Base-by-base conservation (phyloP, 2,113 vertebrate genomes). In the Platycercus adscitus region DNA sequence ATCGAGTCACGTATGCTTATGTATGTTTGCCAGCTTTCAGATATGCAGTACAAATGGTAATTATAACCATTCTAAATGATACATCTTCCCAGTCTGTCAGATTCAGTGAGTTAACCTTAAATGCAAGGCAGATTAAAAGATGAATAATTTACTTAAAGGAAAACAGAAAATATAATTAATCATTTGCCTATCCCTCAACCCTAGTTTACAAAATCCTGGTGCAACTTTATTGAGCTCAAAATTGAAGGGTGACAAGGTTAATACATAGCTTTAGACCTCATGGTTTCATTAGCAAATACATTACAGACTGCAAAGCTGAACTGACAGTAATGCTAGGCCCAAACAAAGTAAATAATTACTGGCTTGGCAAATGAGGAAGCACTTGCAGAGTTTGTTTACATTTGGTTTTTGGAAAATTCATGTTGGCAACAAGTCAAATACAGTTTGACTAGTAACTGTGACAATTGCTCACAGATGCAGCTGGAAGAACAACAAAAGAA, bases 391-490 rank as follows among this genome's bases (percentile, higher is more conserved):
- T 98, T 98, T 98, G 98, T 98, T 99, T 99, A 98, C 97, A 97
- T 98, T 98, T 95, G 93, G 95, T 95, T 98, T 98, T 98, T 97
- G 97, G 98, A 98, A 98, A 98, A 97, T 98, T 98, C 98, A 89
- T 97, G 98, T 98, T 98, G 98, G 98, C 98, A 98, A 98, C 95
- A 98, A 98, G 97, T 98, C 98, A 98, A 98, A 97, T 98, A 96
- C 97, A 97, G 96, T 98, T 98, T 97, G 97, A 98, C 96, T 97
- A 97, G 98, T 98, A 98, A 98, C 98, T 98, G 98, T 97, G 98
- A 98, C 98, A 99, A 99, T 99, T 99, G 98, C 98, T 98, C 97
- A 95, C 93, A 98, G 98, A 98, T 99, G 98, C 98, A 98, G 98
- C 96, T 98, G 97, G 98, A 99, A 98, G 97, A 98, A 97, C 96